Base-by-base conservation (phyloP, 2,797 vertebrate species). In the Sebastes trivittatus region DNA sequence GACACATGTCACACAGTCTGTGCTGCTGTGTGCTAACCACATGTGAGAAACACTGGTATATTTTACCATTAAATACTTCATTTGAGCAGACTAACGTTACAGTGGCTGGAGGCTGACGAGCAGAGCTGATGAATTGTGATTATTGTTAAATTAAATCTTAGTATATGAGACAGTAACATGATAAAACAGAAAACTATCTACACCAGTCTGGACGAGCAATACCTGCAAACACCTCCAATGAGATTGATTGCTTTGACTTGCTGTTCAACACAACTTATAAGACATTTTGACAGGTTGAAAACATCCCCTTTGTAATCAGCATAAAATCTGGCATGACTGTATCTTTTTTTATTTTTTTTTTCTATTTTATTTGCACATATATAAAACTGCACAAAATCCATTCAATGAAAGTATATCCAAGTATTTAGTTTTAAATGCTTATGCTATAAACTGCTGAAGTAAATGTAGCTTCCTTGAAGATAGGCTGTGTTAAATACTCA, bases 1-100 rank as follows among this genome's bases (percentile, higher is more conserved):
- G 4, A 9, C 18, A 25, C n/a, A 46, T 38, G 4, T 46, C 8
- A 46, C 9, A 62, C 8, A 34, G 2, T 29, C 7, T 62, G 9
- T n/a, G 16, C 20, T 62, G 30, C 23, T 20, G 16, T 18, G 42
- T 23, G 6, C 7, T 54, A 29, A n/a, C 6, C 30, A 16, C 0
- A 38, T 27, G 16, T 18, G 20, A 25, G 3, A 29, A 11, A 8
- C 22, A 30, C 2, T 34, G 11, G 1, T 46, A 20, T 54, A 34
- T 2, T 20, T 16, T 2, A 18, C 7, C 46, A 7, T 56, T 1
- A 49, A 7, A 61, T 55, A 6, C 20, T 29, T 2, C 0, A 55
- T 65, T 16, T 46, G 18, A 59, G n/a, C 20, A 0, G 7, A 30
- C 3, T 11, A 22, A 13, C 22, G 30, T 36, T 9, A 22, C 42